Base-by-base conservation (phyloP, 2,113 vertebrate species). In the Amia ocellicauda region DNA sequence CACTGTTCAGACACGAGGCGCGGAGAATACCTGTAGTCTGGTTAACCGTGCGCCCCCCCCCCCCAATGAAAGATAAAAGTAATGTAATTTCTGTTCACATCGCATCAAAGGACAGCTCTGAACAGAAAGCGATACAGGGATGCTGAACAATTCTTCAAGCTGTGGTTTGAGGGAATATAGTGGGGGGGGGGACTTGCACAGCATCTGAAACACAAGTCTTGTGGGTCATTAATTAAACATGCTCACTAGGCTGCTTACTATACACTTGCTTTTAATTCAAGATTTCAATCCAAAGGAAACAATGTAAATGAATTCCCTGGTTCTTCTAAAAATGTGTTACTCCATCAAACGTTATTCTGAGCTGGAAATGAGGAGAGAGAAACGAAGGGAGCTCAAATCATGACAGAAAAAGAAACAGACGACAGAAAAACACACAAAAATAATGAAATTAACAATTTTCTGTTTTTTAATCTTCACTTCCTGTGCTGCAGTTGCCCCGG, bases 11-110 rank as follows among this genome's bases (percentile, higher is more conserved):
- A 47, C n/a, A 47, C 45, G 13, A 47, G n/a, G 45, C 45, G n/a
- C 14, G n/a, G n/a, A 47, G 45, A 47, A 16, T 47, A 47, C 45
- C n/a, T 47, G 45, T 47, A 47, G 16, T 47, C n/a, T 47, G 45
- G 7, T 47, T 47, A 47, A 47, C 16, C 45, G n/a, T 47, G 45
- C n/a, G n/a, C n/a, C 45, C 45, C 14, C 5, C n/a, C n/a, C n/a
- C n/a, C n/a, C n/a, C n/a, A n/a, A n/a, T n/a, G n/a, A n/a, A 47
- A 47, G 7, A 47, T 19, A 47, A 16, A 47, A 47, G 43, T 17
- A 19, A 4, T n/a, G 5, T 7, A 17, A 19, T 47, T 47, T 19
- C n/a, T 16, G 5, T 47, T 47, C 45, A 47, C 45, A 47, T 11
- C n/a, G 45, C 45, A 16, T 47, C 45, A 47, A 47, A 47, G 11